phyloP scores from a whole-genome alignment of 2,888 invertebrate species.

The Machimus atricapillus region DNA sequence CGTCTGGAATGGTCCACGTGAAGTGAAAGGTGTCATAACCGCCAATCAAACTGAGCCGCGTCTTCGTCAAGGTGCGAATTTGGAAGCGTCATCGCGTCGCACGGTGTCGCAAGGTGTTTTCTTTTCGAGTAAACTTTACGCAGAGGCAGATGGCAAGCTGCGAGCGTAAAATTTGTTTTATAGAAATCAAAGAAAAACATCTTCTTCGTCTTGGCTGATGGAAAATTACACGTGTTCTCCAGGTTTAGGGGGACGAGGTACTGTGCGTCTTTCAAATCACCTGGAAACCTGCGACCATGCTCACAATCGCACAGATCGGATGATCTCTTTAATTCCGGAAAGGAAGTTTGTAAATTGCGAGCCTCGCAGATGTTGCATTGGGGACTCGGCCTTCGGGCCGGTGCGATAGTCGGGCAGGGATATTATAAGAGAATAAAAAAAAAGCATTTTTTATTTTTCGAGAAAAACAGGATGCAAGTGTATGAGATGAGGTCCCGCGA shows the following conservation, averaged over 20 bases:
- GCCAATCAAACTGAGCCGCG: background rate
- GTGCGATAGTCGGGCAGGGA: background rate
- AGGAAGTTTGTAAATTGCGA: slow-evolving; percentile 36
- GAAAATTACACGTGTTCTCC: slow-evolving; percentile 22
- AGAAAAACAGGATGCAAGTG: slow-evolving; percentile 39
- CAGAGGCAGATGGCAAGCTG: slow-evolving; percentile 9
- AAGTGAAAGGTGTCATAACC: background rate
- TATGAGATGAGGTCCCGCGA: slow-evolving; percentile 33
- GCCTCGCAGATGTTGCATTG: slow-evolving; percentile 18
- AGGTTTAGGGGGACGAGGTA: no score
- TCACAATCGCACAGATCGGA: slow-evolving; percentile 15
- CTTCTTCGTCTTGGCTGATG: background rate
- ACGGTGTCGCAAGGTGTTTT: slow-evolving; percentile 13
- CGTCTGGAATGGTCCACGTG: background rate
- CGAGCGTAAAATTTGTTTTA: background rate
- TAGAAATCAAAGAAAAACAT: slow-evolving; percentile 32
- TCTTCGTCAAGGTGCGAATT: background rate
- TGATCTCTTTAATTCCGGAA: slow-evolving; percentile 32
- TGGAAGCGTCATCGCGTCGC: background rate
- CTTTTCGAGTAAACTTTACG: background rate
- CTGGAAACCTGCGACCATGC: slow-evolving; percentile 23
- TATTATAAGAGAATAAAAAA: no score
- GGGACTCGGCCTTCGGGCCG: background rate
- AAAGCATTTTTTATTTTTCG: background rate
- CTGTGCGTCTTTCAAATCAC: background rate